These are phyloP conservation scores for Terrapene triunguis DNA, from an alignment of 2,113 vertebrate genomes.

Conservation along the genomic window DNA sequence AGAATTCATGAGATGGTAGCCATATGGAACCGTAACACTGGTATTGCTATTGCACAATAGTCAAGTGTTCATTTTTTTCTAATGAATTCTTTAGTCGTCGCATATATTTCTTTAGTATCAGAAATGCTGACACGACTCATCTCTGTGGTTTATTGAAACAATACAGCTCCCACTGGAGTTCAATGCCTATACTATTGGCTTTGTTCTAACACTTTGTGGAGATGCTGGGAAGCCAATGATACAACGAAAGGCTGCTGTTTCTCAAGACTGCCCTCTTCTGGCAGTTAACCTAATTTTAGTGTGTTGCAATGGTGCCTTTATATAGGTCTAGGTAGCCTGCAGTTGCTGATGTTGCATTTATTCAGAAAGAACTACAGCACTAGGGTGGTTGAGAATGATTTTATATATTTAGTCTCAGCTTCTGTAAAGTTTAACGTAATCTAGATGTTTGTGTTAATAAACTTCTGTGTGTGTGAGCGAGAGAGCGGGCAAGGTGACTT, in stretches of 20 bases:
- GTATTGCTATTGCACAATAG: background rate
- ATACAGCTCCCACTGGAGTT: slow-evolving; percentile 36
- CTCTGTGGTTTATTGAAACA: slow-evolving; percentile 53
- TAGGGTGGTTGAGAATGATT: background rate
- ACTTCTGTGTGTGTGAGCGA: background rate
- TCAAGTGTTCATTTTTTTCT: background rate
- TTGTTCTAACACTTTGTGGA: slow-evolving; percentile 32
- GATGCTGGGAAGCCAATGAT: background rate
- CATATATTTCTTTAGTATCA: slow-evolving; percentile 9
- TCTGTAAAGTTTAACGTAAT: background rate
- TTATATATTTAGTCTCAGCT: background rate
- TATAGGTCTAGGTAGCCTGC: background rate
- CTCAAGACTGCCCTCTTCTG: slow-evolving; percentile 77
- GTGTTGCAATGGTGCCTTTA: background rate
- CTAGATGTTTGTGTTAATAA: background rate
- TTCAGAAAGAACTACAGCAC: background rate
- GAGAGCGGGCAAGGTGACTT: background rate
- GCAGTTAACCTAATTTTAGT: background rate
- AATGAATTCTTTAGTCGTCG: slow-evolving; percentile 32
- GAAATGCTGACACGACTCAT: slow-evolving; percentile 57
- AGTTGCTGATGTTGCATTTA: background rate
- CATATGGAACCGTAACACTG: background rate
- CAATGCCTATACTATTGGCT: slow-evolving; percentile 36
- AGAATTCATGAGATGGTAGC: background rate
- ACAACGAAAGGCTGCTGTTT: slow-evolving; percentile 53